phyloP scores from a whole-genome alignment of 2,797 vertebrate species.

The Aplochiton taeniatus region DNA sequence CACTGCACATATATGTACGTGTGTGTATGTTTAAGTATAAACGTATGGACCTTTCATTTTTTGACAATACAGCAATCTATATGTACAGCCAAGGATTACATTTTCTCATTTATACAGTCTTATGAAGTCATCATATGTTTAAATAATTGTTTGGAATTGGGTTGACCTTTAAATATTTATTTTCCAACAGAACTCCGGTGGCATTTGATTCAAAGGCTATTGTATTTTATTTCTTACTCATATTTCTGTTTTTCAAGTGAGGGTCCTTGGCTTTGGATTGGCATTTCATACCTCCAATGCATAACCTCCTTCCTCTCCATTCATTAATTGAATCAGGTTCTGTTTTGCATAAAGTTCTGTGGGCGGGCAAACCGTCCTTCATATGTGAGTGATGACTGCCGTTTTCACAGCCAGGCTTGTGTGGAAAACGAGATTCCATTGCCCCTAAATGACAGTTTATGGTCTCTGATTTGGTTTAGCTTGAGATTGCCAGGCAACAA shows the following conservation, averaged over 20 bases:
- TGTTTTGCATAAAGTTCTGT: constrained; percentile 36
- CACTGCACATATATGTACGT: too few species aligned
- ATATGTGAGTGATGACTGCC: constrained; percentile 46
- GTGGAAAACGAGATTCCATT: constrained; percentile 70
- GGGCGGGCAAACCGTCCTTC: constrained; percentile 33
- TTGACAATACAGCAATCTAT: too few species aligned
- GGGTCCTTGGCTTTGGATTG: not conserved
- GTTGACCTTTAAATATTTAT: too few species aligned
- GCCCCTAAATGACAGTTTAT: constrained; percentile 77
- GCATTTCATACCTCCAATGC: not conserved
- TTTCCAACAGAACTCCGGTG: too few species aligned
- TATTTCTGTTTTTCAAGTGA: not conserved
- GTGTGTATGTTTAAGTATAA: not conserved
- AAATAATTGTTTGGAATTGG: too few species aligned
- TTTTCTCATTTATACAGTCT: too few species aligned
- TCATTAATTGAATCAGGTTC: constrained; percentile 35
- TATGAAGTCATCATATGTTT: too few species aligned
- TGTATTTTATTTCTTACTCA: not conserved
- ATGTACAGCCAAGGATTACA: too few species aligned
- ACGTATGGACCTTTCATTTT: too few species aligned
- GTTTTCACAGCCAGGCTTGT: constrained; percentile 49
- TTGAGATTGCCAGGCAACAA: constrained; percentile 73
- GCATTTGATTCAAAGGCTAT: not conserved
- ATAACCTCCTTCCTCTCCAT: constrained; percentile 50
- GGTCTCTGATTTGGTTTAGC: constrained; percentile 74